Percentiles rank a stretch among this genome's conserved stretches.
These are phyloP conservation scores for Pediacus dermestoides DNA, from an alignment of 2,888 invertebrate species.

Conservation along the genomic window DNA sequence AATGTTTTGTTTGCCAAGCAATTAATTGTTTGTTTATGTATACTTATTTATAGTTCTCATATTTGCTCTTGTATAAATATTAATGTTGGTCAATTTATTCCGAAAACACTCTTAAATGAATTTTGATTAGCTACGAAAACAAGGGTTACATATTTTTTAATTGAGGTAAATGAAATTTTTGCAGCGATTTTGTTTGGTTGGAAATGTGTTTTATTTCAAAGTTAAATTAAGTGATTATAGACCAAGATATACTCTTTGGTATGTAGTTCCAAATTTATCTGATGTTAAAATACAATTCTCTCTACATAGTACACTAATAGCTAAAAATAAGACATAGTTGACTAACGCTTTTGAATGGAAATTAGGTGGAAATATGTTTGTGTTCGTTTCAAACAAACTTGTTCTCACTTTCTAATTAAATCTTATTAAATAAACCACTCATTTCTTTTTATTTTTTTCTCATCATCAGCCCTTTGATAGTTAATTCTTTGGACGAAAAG, in stretches of 20 bases:
- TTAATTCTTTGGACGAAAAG: no score
- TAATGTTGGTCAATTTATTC: no score
- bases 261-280: constrained; percentile 22
- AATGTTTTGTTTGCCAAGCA: no score
- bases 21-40: no score
- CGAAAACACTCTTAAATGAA: no score
- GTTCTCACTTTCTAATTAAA: constrained; percentile 9
- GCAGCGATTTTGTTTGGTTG: no score
- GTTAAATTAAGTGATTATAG: constrained; percentile 19
- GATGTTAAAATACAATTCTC: constrained; percentile 9
- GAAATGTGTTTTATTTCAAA: constrained; percentile 15
- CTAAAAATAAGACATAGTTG: constrained; percentile 11
- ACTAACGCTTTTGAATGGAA: constrained; percentile 16
- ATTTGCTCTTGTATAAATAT: no score
- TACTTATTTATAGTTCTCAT: no score
- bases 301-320: constrained; percentile 5
- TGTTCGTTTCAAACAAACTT: constrained; percentile 7
- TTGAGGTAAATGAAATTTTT: no score
- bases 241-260: constrained; percentile 18
- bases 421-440: no score
- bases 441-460: not conserved
- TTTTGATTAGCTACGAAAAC: no score
- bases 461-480: not conserved
- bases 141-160: no score
- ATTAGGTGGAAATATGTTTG: constrained; percentile 14